Conservation (phyloP, 2,797 vertebrate species). For the Acanthopagrus latus region DNA sequence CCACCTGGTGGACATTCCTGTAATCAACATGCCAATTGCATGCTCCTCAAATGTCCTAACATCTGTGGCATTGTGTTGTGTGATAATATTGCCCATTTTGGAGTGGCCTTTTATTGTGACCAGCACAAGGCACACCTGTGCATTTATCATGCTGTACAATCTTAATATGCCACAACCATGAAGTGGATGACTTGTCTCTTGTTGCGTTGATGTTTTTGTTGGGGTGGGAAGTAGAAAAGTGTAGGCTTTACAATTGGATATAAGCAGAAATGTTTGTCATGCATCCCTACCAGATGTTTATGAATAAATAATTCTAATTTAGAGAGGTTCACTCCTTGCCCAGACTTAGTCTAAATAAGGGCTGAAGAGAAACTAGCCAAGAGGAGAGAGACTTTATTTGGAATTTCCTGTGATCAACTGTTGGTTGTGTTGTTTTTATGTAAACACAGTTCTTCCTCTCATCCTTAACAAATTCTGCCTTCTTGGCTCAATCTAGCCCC, state of each 20-base stretch:
- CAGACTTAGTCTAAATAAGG: constrained; percentile 19
- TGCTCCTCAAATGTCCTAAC: no score
- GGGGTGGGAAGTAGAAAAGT: background rate
- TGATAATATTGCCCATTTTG: no score
- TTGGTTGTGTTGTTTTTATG: constrained; percentile 56
- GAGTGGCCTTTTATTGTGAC: no score
- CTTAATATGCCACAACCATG: no score
- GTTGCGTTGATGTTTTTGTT: no score
- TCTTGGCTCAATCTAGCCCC: constrained; percentile 29
- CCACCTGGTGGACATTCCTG: no score
- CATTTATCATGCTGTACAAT: no score
- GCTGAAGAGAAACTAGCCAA: constrained; percentile 37
- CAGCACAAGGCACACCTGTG: no score
- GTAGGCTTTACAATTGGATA: background rate
- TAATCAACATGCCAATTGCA: no score
- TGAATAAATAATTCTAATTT: background rate
- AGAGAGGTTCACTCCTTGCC: constrained; percentile 1
- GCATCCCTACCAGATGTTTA: background rate
- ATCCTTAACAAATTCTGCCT: constrained; percentile 5
- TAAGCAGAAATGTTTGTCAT: background rate
- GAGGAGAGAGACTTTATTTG: constrained; percentile 51
- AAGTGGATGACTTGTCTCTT: no score
- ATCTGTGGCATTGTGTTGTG: no score
- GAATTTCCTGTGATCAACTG: constrained; percentile 74
- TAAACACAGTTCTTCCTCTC: constrained; percentile 42